Evolutionary conservation across 2,797 vertebrate genomes (phyloP), one percentile per base, ranked within the genome.

Genomic region (Centroberyx gerrardi): DNA sequence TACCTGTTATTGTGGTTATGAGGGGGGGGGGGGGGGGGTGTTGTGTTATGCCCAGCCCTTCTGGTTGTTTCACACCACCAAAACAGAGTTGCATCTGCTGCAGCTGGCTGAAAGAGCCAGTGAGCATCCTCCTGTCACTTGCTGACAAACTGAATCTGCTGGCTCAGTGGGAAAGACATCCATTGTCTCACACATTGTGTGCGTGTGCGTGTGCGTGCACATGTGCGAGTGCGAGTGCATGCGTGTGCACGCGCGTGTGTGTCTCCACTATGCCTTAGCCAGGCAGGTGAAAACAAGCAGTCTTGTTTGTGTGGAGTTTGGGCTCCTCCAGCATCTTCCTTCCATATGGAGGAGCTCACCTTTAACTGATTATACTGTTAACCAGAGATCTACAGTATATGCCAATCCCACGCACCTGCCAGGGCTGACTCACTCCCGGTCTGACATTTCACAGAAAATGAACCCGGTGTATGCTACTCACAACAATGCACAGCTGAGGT

Each of bases 391-490:
- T 82, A 80, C 80, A 76, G 75, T 68, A 83, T 63, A 76, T 82
- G 80, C 76, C 84, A 85, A 71, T 76, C 87, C 81, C 78, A 86
- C 83, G 71, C 86, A 88, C 76, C 87, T 88, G 82, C 82, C 84
- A 77, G 1, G 44, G 68, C 78, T 90, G 86, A 88, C 76, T 90
- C 78, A 78, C 76, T 74, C 73, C 71, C 82, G 68, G 68, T 58
- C 69, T 85, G 88, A 87, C 83, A 89, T 89, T 93, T 88, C 74
- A 71, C 78, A 68, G 71, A 78, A 85, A 90, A 81, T 69, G 38
- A 86, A 86, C 75, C 76, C 44, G 42, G 49, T 12, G 17, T 52
- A 60, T 80, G 84, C 82, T 67, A 9, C 67, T 75, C 80, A 78
- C 38, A 77, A 77, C 82, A 81, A 80, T 48, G 68, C 79, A 73